Evolutionary conservation across 2,888 invertebrate species (phyloP).

Genomic region (Hypselothyrea guttata): DNA sequence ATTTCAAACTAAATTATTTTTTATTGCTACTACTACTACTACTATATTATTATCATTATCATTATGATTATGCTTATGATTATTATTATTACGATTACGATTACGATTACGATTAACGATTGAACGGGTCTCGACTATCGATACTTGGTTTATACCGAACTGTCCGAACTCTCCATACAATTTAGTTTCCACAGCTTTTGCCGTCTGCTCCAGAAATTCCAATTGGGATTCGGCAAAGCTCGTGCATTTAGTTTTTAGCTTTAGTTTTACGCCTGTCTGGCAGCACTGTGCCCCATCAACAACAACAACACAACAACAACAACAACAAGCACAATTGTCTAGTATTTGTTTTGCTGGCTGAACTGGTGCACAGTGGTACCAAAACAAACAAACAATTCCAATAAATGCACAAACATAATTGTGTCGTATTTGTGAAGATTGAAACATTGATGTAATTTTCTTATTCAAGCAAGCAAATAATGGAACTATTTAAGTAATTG

Average conservation of each 20-base stretch:
- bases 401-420: conserved; percentile 74
- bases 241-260: conserved; percentile 75
- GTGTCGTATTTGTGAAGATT: conserved; percentile 75
- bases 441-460: conserved; percentile 18
- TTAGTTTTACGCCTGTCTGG: conserved; percentile 69
- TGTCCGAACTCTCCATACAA: conserved; percentile 74
- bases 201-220: conserved; percentile 6
- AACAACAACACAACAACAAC: conserved; percentile 15
- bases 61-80: conserved; percentile 48
- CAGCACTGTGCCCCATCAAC: conserved; percentile 23
- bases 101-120: conserved; percentile 35
- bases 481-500: conserved; percentile 36
- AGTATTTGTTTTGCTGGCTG: conserved; percentile 39
- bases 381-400: conserved; percentile 65
- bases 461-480: conserved; percentile 16
- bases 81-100: conserved; percentile 60
- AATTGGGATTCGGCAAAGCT: conserved; percentile 40
- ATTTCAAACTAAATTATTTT: conserved; percentile 78
- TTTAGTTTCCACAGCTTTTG: conserved; percentile 68
- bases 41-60: conserved; percentile 50
- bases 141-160: conserved; percentile 53
- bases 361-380: conserved; percentile 39
- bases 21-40: conserved; percentile 66
- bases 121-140: conserved; percentile 27
- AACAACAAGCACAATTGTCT: conserved; percentile 30